Conservation (phyloP, 1,140 invertebrate species). For the Hestina assimilis region DNA sequence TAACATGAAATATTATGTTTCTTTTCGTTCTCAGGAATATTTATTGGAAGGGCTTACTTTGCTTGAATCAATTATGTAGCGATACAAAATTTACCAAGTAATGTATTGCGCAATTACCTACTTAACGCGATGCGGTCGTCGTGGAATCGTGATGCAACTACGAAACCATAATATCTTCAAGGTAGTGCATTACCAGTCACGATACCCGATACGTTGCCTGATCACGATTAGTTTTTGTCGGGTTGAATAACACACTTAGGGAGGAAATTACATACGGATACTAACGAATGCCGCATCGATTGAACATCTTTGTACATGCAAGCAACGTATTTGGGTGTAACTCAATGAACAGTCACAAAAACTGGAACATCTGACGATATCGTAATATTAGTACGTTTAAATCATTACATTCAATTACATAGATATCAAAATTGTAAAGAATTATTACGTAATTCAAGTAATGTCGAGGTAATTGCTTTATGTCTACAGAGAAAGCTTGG, state of each 20-base stretch:
- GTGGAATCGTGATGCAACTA: slow-evolving; percentile 46
- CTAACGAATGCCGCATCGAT: neutral
- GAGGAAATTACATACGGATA: slow-evolving; percentile 15
- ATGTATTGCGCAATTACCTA: slow-evolving; percentile 64
- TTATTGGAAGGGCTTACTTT: too few species aligned
- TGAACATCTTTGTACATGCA: too few species aligned
- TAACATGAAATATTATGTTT: too few species aligned
- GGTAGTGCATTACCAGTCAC: slow-evolving; percentile 48
- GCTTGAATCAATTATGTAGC: neutral
- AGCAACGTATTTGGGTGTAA: too few species aligned
- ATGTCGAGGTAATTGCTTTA: slow-evolving; percentile 51
- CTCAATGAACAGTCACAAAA: too few species aligned
- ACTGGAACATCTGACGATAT: too few species aligned
- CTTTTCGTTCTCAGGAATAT: too few species aligned
- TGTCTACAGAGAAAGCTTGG: slow-evolving; percentile 57
- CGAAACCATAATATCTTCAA: slow-evolving; percentile 47
- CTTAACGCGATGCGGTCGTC: slow-evolving; percentile 30
- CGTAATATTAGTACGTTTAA: neutral
- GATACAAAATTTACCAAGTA: slow-evolving; percentile 18
- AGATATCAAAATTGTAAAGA: slow-evolving; percentile 22
- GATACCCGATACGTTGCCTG: slow-evolving; percentile 36
- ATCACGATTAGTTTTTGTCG: slow-evolving; percentile 22
- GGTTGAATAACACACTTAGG: slow-evolving; percentile 8
- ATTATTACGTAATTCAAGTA: slow-evolving; percentile 34
- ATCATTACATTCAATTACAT: neutral